Conservation (phyloP, 2,797 vertebrate genomes). For the Lates japonicus region DNA sequence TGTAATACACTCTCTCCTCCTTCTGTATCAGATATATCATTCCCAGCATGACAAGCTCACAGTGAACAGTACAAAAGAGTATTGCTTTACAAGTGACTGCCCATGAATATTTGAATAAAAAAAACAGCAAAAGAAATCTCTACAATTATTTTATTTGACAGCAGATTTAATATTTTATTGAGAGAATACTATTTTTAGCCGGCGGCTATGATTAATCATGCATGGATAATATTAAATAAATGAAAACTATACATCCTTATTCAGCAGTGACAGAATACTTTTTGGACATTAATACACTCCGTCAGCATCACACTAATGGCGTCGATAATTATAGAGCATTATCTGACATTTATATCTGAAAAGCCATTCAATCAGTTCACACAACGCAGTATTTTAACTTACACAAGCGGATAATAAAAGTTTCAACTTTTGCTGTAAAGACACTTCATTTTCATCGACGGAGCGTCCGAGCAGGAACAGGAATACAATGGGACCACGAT, state of each 20-base stretch:
- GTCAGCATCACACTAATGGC: too few relatives aligned
- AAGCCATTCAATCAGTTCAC: background rate
- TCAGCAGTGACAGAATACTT: background rate
- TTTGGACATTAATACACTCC: background rate
- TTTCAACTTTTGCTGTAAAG: too few relatives aligned
- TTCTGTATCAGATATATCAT: background rate
- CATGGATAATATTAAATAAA: background rate
- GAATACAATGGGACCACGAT: background rate
- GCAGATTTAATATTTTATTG: background rate
- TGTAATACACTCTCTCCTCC: background rate
- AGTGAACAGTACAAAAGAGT: conserved; percentile 27
- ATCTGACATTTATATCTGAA: background rate
- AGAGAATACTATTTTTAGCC: too few relatives aligned
- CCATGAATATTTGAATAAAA: conserved; percentile 1
- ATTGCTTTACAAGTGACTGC: conserved; percentile 36
- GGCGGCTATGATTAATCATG: background rate
- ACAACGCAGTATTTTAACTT: background rate
- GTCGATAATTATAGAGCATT: background rate
- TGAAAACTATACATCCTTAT: background rate
- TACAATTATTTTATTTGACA: background rate
- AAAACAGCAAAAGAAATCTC: conserved; percentile 1
- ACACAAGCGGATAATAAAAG: too few relatives aligned
- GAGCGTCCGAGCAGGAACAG: background rate
- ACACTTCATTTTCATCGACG: background rate
- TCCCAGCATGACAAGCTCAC: conserved; percentile 32